A percentile compares a stretch with the other conserved stretches of the same genome.
phyloP scores from a whole-genome alignment of 2,797 vertebrate genomes.

The Delichon dasypus region DNA sequence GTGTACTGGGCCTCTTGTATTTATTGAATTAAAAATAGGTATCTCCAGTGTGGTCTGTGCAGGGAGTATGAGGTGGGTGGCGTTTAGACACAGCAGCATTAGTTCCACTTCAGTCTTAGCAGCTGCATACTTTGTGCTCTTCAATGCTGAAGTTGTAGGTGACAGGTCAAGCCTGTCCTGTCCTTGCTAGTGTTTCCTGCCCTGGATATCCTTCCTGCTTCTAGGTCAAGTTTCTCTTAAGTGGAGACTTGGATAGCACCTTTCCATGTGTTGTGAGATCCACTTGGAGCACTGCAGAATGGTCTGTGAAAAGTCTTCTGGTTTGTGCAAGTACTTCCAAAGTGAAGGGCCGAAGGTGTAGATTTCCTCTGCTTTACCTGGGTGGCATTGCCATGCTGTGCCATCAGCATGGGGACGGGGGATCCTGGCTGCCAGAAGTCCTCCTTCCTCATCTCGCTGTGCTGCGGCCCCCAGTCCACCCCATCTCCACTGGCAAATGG shows the following conservation, averaged over 20 bases:
- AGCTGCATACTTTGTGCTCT: not conserved
- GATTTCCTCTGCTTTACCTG: not conserved
- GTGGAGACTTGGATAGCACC: not conserved
- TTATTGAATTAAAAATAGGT: not conserved
- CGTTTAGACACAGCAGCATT: not conserved
- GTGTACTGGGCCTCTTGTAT: not conserved
- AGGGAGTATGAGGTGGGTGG: fast-evolving
- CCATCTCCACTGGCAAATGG: not conserved
- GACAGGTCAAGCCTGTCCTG: not conserved
- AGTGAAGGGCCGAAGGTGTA: not conserved
- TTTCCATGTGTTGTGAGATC: not conserved
- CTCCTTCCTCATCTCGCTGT: fast-evolving
- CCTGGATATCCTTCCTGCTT: not conserved
- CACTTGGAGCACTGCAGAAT: not conserved
- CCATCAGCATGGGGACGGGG: not conserved
- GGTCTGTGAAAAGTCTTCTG: not conserved
- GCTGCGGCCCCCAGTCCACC: not conserved
- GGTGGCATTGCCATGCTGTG: not conserved
- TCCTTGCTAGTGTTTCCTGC: not conserved
- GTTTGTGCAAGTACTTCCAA: not conserved
- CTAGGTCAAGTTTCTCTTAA: not conserved
- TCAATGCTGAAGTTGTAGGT: not conserved
- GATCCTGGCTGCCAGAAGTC: not conserved
- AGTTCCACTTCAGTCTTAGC: not conserved
- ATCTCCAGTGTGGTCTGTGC: not conserved